Percentiles rank a stretch among this genome's conserved stretches.
Evolutionary conservation across 2,797 vertebrate genomes (phyloP).

Genomic region (Leptoclinus maculatus): DNA sequence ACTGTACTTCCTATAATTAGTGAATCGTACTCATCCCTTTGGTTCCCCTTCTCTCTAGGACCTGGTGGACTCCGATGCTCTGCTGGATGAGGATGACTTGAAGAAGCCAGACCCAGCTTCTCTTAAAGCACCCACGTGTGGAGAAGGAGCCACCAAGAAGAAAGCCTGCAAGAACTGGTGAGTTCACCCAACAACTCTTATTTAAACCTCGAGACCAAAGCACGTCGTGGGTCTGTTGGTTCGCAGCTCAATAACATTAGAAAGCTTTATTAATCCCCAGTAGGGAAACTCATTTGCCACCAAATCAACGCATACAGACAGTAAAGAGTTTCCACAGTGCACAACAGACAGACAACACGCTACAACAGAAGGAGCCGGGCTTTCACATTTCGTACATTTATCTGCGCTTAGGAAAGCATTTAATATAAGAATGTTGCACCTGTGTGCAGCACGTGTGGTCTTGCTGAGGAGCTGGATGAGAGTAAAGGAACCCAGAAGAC

Average conservation of each 20-base stretch:
- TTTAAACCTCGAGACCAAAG: not conserved
- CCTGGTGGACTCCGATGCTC: slow-evolving; percentile 92
- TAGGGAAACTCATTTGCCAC: too few species aligned
- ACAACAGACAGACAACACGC: too few species aligned
- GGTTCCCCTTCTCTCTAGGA: slow-evolving; percentile 83
- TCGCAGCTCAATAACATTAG: too few species aligned
- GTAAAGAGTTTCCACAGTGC: too few species aligned
- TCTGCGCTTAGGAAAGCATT: too few species aligned
- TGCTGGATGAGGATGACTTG: slow-evolving; percentile 93
- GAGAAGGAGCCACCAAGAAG: slow-evolving; percentile 86
- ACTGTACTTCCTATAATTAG: not conserved
- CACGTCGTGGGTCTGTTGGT: not conserved
- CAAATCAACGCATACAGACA: too few species aligned
- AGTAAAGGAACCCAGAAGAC: slow-evolving; percentile 64
- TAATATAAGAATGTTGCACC: not conserved
- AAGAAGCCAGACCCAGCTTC: slow-evolving; percentile 92
- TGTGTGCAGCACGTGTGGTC: slow-evolving; percentile 90
- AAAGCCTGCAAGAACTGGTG: slow-evolving; percentile 97
- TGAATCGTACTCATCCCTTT: not conserved
- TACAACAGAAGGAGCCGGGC: too few species aligned
- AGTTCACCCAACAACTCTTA: slow-evolving; percentile 44
- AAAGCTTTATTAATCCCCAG: too few species aligned
- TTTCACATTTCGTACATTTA: not conserved
- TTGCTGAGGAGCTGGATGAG: slow-evolving; percentile 94
- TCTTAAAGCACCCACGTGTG: slow-evolving; percentile 87